These are phyloP conservation scores for Cydia splendana DNA, from an alignment of 1,140 invertebrate species.

Conservation along the genomic window DNA sequence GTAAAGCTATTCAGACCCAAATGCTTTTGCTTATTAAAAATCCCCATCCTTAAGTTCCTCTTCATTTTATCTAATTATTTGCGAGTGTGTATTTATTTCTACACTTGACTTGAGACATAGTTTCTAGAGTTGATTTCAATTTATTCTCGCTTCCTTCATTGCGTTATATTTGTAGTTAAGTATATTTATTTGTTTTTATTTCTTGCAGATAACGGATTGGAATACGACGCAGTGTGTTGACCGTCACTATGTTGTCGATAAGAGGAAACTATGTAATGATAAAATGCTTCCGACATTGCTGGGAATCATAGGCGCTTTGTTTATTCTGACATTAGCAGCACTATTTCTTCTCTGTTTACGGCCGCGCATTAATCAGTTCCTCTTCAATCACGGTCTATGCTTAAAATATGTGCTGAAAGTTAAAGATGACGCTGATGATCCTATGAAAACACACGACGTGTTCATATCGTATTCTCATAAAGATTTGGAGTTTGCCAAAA, in stretches of 20 bases:
- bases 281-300: neutral
- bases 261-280: neutral
- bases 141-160: too few relatives aligned
- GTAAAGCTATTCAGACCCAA: too few relatives aligned
- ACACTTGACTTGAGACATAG: too few relatives aligned
- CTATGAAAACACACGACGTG: slow-evolving; percentile 83
- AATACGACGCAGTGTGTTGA: neutral
- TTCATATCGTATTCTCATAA: slow-evolving; percentile 92
- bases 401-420: neutral
- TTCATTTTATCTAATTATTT: too few relatives aligned
- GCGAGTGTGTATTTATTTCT: too few relatives aligned
- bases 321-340: neutral
- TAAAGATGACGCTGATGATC: neutral
- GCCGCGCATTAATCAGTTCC: slow-evolving; percentile 12
- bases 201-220: slow-evolving; percentile 4
- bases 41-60: too few relatives aligned
- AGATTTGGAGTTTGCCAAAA: slow-evolving; percentile 83
- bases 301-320: neutral
- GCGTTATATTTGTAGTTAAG: too few relatives aligned
- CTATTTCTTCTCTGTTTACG: neutral
- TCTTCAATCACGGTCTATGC: neutral
- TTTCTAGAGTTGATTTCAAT: too few relatives aligned
- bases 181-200: neutral
- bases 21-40: too few relatives aligned
- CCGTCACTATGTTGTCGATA: neutral